Percentiles rank a stretch among this genome's conserved stretches.
Evolutionary conservation across 2,888 invertebrate genomes (phyloP).

Genomic region (Lydus trimaculatus): DNA sequence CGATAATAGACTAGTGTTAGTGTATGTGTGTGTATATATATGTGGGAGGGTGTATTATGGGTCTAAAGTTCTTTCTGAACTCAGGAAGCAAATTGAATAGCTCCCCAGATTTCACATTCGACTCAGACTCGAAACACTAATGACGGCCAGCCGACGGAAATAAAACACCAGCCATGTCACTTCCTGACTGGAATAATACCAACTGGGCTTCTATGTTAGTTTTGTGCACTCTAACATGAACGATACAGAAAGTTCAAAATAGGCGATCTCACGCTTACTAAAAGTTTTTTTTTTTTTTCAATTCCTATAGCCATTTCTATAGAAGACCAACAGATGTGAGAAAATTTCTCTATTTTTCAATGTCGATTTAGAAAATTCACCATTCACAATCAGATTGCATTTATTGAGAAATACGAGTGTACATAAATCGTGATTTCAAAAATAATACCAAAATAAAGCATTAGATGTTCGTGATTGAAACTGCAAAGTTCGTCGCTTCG

Average conservation of each 20-base stretch:
- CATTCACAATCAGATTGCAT: not conserved
- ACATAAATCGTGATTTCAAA: not conserved
- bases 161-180: conserved; percentile 54
- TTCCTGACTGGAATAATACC: conserved; percentile 55
- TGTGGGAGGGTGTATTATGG: too few relatives aligned
- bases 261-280: not conserved
- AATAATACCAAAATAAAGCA: not conserved
- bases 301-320: not conserved
- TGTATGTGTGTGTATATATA: not conserved
- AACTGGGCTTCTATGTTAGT: conserved; percentile 12
- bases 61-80: not conserved
- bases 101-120: conserved; percentile 48
- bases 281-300: not conserved
- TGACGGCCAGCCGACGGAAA: conserved; percentile 50
- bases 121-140: conserved; percentile 45
- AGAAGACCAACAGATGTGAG: not conserved
- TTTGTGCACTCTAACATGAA: not conserved
- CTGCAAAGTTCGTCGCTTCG: not conserved
- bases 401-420: not conserved
- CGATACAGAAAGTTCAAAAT: not conserved
- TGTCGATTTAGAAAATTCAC: not conserved
- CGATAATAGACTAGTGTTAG: not conserved
- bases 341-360: not conserved
- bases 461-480: not conserved
- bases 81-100: conserved; percentile 44